phyloP scores from a whole-genome alignment of 2,797 vertebrate species.

The Chelidonichthys spinosus region DNA sequence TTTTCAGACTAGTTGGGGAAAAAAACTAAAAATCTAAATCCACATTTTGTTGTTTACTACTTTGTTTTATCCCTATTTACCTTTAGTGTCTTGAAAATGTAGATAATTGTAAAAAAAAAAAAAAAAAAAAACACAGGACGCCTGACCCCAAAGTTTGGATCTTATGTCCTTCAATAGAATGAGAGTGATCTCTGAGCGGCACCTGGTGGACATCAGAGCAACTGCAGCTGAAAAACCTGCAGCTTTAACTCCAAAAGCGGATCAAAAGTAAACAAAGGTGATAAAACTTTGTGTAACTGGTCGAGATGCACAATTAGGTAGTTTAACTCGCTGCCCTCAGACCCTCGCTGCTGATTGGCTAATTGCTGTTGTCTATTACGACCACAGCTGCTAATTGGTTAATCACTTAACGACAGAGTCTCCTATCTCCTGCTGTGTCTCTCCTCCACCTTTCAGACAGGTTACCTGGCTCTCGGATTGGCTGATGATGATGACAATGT shows the following conservation, averaged over 20 bases:
- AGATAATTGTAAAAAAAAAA: too few species aligned
- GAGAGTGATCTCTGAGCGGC: background rate
- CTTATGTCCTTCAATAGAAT: too few species aligned
- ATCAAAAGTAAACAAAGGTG: background rate
- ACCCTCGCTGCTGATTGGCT: conserved; percentile 17
- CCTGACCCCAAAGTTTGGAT: too few species aligned
- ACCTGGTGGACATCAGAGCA: conserved; percentile 10
- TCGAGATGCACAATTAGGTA: background rate
- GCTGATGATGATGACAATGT: background rate
- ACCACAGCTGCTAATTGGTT: background rate
- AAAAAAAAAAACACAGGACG: too few species aligned
- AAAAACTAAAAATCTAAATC: too few species aligned
- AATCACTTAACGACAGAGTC: background rate
- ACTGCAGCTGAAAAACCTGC: background rate
- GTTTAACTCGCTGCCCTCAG: background rate
- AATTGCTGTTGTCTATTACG: background rate
- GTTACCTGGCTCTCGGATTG: conserved; percentile 15
- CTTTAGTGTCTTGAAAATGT: too few species aligned
- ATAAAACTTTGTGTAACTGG: background rate
- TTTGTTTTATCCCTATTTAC: too few species aligned
- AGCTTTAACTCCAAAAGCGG: background rate
- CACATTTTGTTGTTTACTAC: too few species aligned
- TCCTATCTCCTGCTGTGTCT: background rate
- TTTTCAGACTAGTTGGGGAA: too few species aligned
- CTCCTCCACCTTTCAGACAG: background rate